Evolutionary conservation across 2,888 invertebrate genomes (phyloP).

Genomic region (Operophtera brumata): DNA sequence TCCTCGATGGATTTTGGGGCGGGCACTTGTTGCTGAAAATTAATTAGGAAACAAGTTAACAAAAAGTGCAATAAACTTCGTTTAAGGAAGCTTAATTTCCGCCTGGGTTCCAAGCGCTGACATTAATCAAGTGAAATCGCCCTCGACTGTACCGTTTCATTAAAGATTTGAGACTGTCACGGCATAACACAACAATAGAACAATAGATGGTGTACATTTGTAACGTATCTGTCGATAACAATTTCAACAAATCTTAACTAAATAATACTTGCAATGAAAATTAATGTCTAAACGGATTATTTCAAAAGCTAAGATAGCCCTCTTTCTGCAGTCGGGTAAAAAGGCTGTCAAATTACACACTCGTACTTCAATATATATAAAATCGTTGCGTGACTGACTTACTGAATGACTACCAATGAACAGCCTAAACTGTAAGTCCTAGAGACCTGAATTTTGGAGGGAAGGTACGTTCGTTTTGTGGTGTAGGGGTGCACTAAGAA

Average conservation of each 20-base stretch:
- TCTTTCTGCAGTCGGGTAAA: too few species aligned
- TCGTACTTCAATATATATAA: too few species aligned
- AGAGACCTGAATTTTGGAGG: too few species aligned
- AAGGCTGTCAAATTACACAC: too few species aligned
- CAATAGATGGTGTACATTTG: slow-evolving; percentile 26
- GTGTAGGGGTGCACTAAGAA: too few species aligned
- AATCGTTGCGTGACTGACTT: too few species aligned
- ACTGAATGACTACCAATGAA: too few species aligned
- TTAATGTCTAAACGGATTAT: too few species aligned
- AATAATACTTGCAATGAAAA: neutral
- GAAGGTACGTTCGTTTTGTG: too few species aligned
- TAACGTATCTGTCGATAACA: neutral
- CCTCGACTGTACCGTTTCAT: slow-evolving; percentile 58
- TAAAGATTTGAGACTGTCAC: slow-evolving; percentile 53
- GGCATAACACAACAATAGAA: slow-evolving; percentile 50
- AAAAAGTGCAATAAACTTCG: slow-evolving; percentile 74
- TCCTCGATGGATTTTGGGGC: slow-evolving; percentile 39
- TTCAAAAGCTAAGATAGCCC: too few species aligned
- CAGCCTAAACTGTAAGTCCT: too few species aligned
- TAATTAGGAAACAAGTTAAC: slow-evolving; percentile 72
- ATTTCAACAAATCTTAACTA: neutral
- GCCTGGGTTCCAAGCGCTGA: slow-evolving; percentile 56
- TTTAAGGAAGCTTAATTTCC: slow-evolving; percentile 71
- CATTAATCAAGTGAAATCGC: slow-evolving; percentile 68
- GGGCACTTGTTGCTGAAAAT: slow-evolving; percentile 70